Evolutionary conservation across 2,888 invertebrate species (phyloP).

Genomic region (Vanessa cardui): DNA sequence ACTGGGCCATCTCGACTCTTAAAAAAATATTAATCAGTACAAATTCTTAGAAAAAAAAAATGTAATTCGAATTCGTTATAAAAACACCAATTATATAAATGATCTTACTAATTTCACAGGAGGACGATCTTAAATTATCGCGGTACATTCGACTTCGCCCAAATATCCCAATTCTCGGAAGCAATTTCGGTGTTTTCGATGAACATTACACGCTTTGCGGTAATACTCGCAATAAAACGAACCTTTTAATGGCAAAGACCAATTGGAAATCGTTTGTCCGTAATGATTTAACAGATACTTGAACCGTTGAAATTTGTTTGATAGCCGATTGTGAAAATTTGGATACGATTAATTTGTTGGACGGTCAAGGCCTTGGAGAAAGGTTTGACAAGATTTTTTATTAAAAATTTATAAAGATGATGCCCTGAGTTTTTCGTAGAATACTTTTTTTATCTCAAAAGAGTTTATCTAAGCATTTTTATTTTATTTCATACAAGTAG

Average conservation of each 20-base stretch:
- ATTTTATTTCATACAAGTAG: no score
- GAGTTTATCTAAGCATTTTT: no score
- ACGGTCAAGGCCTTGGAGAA: slow-evolving; percentile 15
- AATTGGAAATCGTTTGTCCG: slow-evolving; percentile 53
- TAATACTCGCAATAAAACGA: slow-evolving; percentile 48
- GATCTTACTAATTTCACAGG: slow-evolving; percentile 34
- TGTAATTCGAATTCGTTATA: background rate
- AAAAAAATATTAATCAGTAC: no score
- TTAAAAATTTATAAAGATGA: no score
- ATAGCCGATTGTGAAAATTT: slow-evolving; percentile 30
- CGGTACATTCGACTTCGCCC: slow-evolving; percentile 33
- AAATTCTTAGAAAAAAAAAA: no score
- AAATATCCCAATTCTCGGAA: slow-evolving; percentile 48
- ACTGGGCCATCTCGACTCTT: no score
- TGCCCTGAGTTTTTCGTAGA: no score
- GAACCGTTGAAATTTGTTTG: slow-evolving; percentile 45
- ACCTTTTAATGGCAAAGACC: slow-evolving; percentile 52
- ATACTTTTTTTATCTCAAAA: no score
- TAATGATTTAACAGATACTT: slow-evolving; percentile 49
- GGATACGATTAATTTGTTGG: slow-evolving; percentile 27
- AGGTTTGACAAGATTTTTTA: background rate
- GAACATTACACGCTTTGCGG: slow-evolving; percentile 46
- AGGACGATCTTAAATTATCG: slow-evolving; percentile 37
- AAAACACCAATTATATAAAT: slow-evolving; percentile 19
- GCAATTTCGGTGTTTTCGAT: slow-evolving; percentile 50